A percentile compares a stretch with the other conserved stretches of the same genome.
Conservation (phyloP, 2,888 invertebrate genomes). For the Luffia ferchaultella region DNA sequence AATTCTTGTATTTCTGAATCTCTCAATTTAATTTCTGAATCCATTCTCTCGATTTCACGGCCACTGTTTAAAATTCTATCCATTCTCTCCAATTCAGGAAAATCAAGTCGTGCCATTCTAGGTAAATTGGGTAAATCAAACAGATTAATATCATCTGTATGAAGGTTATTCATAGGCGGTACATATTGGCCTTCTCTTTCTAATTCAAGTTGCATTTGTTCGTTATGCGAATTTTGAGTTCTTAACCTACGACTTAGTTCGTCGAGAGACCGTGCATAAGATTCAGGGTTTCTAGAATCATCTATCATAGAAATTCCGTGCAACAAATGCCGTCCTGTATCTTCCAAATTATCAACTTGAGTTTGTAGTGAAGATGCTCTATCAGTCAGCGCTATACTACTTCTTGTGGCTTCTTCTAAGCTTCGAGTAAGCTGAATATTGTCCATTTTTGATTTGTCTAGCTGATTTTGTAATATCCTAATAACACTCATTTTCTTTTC, state of each 20-base stretch:
- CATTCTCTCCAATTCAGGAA: not conserved
- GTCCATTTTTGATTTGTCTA: slow-evolving; percentile 22
- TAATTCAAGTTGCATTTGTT: not conserved
- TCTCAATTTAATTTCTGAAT: not conserved
- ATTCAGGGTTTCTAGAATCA: not conserved
- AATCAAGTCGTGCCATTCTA: not conserved
- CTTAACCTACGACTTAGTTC: no score
- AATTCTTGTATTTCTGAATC: slow-evolving; percentile 38
- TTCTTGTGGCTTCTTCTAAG: slow-evolving; percentile 14
- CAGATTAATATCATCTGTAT: no score
- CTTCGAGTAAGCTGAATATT: slow-evolving; percentile 20
- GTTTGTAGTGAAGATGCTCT: not conserved
- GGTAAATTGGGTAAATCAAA: no score
- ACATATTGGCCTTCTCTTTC: not conserved
- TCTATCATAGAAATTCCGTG: not conserved
- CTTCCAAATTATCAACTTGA: not conserved
- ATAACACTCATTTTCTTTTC: slow-evolving; percentile 13
- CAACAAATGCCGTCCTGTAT: not conserved
- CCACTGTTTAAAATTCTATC: not conserved
- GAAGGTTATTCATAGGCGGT: not conserved
- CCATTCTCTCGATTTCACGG: not conserved
- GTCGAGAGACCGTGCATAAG: not conserved
- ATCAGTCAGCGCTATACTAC: not conserved
- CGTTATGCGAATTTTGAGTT: no score
- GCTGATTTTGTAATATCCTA: slow-evolving; percentile 11